Evolutionary conservation across 2,888 invertebrate species (phyloP).

Genomic region (Hyposoter dolosus): DNA sequence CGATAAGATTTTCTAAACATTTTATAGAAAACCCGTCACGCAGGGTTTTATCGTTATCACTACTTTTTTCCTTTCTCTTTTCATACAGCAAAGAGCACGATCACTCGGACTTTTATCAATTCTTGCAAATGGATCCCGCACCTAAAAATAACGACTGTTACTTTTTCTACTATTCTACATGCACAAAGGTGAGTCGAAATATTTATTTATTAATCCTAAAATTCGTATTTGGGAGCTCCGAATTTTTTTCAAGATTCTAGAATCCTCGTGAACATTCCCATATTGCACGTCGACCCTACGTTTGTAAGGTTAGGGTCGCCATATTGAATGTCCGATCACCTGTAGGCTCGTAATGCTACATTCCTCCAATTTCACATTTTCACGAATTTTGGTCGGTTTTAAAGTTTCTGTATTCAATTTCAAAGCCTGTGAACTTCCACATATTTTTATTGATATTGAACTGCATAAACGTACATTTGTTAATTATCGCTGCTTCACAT

Average conservation of each 20-base stretch:
- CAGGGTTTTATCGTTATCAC: constrained; percentile 11
- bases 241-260: not conserved
- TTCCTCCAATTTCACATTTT: constrained; percentile 2
- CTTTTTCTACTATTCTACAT: constrained; percentile 95
- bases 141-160: constrained; percentile 94
- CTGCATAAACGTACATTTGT: not conserved
- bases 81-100: constrained; percentile 83
- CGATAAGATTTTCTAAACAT: not conserved
- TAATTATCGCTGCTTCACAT: not conserved
- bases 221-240: constrained; percentile 18
- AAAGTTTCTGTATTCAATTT: not conserved
- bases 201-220: not conserved
- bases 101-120: constrained; percentile 82
- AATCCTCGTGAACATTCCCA: constrained; percentile 61
- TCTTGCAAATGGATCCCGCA: constrained; percentile 88
- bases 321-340: constrained; percentile 75
- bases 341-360: constrained; percentile 44
- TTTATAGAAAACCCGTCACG: not conserved
- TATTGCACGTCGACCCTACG: constrained; percentile 67
- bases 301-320: constrained; percentile 80
- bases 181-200: constrained; percentile 89
- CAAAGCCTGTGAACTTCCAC: not conserved
- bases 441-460: not conserved
- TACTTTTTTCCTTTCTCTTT: constrained; percentile 63
- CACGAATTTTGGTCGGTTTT: not conserved